Conservation (phyloP, 2,797 vertebrate species). For the Takifugu rubripes region DNA sequence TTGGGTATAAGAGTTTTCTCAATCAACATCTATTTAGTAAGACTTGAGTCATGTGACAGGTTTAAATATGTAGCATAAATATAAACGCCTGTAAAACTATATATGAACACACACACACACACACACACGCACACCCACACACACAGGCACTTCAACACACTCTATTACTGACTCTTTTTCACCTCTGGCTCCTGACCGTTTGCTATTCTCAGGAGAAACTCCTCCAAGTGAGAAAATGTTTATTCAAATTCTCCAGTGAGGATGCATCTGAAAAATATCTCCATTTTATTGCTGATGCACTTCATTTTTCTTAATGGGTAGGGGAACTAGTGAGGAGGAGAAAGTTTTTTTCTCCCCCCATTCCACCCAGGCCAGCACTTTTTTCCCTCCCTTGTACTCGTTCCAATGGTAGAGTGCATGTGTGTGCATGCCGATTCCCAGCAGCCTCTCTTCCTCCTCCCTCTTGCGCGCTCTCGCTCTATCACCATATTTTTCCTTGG, state of each 20-base stretch:
- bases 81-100: neutral
- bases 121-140: slow-evolving; percentile 22
- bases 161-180: slow-evolving; percentile 53
- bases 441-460: slow-evolving; percentile 75
- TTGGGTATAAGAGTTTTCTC: too few species aligned
- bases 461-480: slow-evolving; percentile 82
- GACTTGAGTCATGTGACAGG: neutral
- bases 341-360: slow-evolving; percentile 49
- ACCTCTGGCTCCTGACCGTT: slow-evolving; percentile 59
- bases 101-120: slow-evolving; percentile 28
- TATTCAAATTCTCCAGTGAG: slow-evolving; percentile 69
- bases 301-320: slow-evolving; percentile 78
- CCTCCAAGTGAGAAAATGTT: slow-evolving; percentile 55
- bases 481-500: slow-evolving; percentile 98
- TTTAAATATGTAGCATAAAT: neutral
- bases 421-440: slow-evolving; percentile 72
- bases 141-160: slow-evolving; percentile 43
- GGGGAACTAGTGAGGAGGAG: slow-evolving; percentile 59
- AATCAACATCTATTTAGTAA: neutral
- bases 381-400: slow-evolving; percentile 76
- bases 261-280: slow-evolving; percentile 66
- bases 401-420: slow-evolving; percentile 23
- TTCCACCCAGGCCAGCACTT: slow-evolving; percentile 76
- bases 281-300: slow-evolving; percentile 78
- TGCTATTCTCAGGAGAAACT: slow-evolving; percentile 64